phyloP scores from a whole-genome alignment of 1,140 invertebrate species.

The Holcopasites calliopsidis region DNA sequence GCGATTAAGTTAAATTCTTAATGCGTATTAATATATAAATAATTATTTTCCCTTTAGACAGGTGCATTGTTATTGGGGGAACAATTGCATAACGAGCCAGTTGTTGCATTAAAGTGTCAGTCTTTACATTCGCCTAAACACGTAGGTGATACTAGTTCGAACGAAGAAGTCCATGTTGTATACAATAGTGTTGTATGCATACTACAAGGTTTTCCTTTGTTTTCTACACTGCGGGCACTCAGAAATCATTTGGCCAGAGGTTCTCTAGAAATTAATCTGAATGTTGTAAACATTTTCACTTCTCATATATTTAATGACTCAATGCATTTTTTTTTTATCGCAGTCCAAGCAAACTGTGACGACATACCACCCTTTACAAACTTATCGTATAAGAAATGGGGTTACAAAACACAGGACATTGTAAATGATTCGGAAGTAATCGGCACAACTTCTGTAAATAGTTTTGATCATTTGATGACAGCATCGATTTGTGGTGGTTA shows the following conservation, averaged over 20 bases:
- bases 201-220: slow-evolving; percentile 90
- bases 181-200: slow-evolving; percentile 89
- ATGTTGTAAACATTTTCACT: background rate
- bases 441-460: slow-evolving; percentile 86
- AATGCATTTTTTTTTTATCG: slow-evolving; percentile 59
- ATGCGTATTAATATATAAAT: background rate
- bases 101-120: slow-evolving; percentile 90
- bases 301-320: background rate
- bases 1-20: background rate
- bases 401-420: slow-evolving; percentile 87
- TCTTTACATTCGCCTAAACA: slow-evolving; percentile 84
- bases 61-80: slow-evolving; percentile 91
- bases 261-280: slow-evolving; percentile 65
- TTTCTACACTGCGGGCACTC: slow-evolving; percentile 89
- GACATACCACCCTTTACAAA: slow-evolving; percentile 82
- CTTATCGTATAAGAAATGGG: slow-evolving; percentile 90
- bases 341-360: slow-evolving; percentile 87
- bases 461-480: slow-evolving; percentile 92
- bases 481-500: slow-evolving; percentile 90
- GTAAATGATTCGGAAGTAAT: slow-evolving; percentile 90
- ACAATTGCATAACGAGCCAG: slow-evolving; percentile 90
- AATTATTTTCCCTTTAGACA: slow-evolving; percentile 78
- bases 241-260: slow-evolving; percentile 91
- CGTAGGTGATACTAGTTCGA: slow-evolving; percentile 80
- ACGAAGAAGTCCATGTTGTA: slow-evolving; percentile 92